A percentile compares a stretch with the other conserved stretches of the same genome.
These are phyloP conservation scores for Neotoma lepida DNA, from an alignment of 2,113 vertebrate genomes.

Conservation along the genomic window DNA sequence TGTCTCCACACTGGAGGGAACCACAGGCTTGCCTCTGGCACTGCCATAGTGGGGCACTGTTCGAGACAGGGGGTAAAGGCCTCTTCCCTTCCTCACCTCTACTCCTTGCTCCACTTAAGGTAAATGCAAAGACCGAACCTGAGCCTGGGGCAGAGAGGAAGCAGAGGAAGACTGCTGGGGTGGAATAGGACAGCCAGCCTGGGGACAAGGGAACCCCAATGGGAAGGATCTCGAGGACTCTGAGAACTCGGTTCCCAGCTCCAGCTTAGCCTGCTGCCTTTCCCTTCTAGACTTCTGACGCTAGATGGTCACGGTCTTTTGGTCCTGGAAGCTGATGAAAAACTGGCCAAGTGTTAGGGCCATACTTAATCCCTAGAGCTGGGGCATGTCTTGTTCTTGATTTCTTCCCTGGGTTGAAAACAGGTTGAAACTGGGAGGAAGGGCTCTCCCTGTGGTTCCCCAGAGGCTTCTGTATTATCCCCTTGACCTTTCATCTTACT, in stretches of 20 bases:
- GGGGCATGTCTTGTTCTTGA: not conserved
- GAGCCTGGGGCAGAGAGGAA: not conserved
- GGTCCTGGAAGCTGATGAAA: not conserved
- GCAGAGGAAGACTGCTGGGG: not conserved
- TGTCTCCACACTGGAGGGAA: not conserved
- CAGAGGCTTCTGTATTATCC: not conserved
- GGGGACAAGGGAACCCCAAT: not conserved
- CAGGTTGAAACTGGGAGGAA: not conserved
- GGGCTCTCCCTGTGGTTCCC: not conserved
- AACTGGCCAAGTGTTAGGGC: not conserved
- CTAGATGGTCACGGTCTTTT: not conserved
- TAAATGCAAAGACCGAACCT: not conserved
- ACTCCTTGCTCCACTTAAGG: not conserved
- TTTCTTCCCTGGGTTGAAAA: slow-evolving; percentile 3
- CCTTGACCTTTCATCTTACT: not conserved
- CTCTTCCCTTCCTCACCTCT: not conserved
- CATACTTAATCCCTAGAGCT: not conserved
- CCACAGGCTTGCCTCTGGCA: not conserved
- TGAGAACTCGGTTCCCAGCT: not conserved
- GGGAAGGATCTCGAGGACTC: not conserved
- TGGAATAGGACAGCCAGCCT: not conserved
- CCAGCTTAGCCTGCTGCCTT: not conserved
- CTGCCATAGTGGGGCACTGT: not conserved
- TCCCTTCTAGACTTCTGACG: not conserved
- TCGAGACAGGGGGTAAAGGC: not conserved